Evolutionary conservation across 30 jellyfish, hydroid and myxozoan genomes (phyloP), one percentile per base, ranked within the genome.

Genomic region (Chrysaora quinquecirrha): DNA sequence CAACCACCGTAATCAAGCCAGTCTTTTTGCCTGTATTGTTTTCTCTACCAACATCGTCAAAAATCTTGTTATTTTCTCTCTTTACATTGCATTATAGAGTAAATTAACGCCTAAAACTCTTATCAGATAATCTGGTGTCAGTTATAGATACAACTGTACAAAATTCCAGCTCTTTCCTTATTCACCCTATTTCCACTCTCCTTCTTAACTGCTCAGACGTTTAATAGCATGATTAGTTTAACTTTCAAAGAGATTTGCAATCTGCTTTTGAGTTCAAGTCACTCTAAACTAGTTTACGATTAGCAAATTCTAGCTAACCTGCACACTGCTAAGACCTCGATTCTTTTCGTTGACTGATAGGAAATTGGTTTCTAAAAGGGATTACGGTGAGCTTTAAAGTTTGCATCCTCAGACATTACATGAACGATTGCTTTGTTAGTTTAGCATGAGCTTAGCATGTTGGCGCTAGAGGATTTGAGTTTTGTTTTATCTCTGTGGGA

Each of bases 301-400:
- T 43, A 33, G 54, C 11, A 38, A 38, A 38, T 38, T 38, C 14
- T 14, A 3, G 11, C 54, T 38, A 38, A 38, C 54, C 54, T 38
- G 54, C 54, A 38, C 54, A 3, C 6, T 38, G 54, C 54, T 38
- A 38, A 14, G 54, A 14, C 54, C 54, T 38, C 54, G 54, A 38
- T 38, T 6, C 11, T 14, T 38, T 6, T 38, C 62, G 71, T 82
- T 82, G 92, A 56, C 71, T 27, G 74, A 82, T 68, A 82, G 92
- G 92, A 82, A 82, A 82, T 82, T 82, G 92, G 92, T 82, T 82
- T 82, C 92, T 82, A 54, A 82, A 82, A 35, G 25, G 85, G 92
- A 82, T 82, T 82, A 82, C 92, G 92, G 92, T 35, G 30, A 62
- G 56, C 92, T 82, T 82, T 82, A 82, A 82, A 66, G 92, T 82